Evolutionary conservation across 2,113 vertebrate genomes (phyloP), one percentile per base, ranked within the genome.

Genomic region (Bagarius yarrelli): DNA sequence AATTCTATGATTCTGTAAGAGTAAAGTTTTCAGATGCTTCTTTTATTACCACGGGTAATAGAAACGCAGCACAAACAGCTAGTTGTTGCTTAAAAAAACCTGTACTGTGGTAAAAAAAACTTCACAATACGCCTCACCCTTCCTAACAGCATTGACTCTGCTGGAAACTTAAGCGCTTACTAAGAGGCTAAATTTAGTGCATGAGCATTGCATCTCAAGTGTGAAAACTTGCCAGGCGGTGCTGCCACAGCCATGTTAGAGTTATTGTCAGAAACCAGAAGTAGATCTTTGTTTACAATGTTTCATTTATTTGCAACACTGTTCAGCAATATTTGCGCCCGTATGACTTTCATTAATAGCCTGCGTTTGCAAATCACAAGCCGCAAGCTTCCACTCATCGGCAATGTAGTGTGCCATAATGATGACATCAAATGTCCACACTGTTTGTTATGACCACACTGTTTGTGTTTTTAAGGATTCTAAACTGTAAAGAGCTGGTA

Each of bases 1-100:
- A 73, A 76, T 88, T 85, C 82, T 91, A 89, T 88, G 88, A 52
- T 16, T 61, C 13, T 53, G 75, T 82, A 23, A 85, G 70, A 44
- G 69, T 85, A 52, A 70, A 75, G 80, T 76, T 71, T 12, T 83
- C 81, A 76, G 57, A 5, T n/a, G 21, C 77, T 50, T 56, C 80
- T 82, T 57, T 82, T 34, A 70, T 52, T 8, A 85, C 69, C 47
- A 61, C 14, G 4, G 76, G 50, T 72, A 74, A 85, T 4, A 73
- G 32, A 57, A 85, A 85, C 1, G 57, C 66, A 32, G 76, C 55
- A n/a, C 44, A 82, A 40, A 85, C 50, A 50, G 64, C 61, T 32
- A 30, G 60, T 53, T 85, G 80, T 53, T 81, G 50, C 27, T 82
- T 57, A 47, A 85, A n/a, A 32, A 85, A 79, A 13, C 0, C 63